phyloP scores from a whole-genome alignment of 2,113 vertebrate genomes.

The Arvicanthis niloticus region DNA sequence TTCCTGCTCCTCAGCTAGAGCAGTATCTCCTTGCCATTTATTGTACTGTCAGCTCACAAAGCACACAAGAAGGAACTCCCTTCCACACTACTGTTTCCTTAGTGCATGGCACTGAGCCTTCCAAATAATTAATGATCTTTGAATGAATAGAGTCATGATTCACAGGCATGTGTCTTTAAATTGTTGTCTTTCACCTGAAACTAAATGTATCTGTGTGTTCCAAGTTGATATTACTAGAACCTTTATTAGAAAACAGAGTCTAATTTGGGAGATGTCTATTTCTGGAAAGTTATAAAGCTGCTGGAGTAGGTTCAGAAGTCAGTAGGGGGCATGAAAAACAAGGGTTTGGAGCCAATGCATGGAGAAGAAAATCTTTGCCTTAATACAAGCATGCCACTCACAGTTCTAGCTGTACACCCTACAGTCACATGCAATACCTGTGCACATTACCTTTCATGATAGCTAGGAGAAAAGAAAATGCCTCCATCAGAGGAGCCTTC shows the following conservation, averaged over 20 bases:
- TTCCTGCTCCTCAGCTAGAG: not conserved
- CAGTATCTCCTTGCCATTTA: not conserved
- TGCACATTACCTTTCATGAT: not conserved
- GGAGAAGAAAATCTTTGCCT: not conserved
- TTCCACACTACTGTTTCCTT: not conserved
- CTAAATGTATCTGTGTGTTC: not conserved
- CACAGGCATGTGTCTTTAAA: slow-evolving; percentile 40
- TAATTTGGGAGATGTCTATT: slow-evolving; percentile 53
- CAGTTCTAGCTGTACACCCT: not conserved
- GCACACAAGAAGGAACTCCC: not conserved
- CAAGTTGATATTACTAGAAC: not conserved
- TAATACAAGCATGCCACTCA: not conserved
- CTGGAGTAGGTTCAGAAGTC: slow-evolving; percentile 7
- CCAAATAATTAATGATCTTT: slow-evolving; percentile 17
- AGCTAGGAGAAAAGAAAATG: not conserved
- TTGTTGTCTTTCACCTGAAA: slow-evolving; percentile 47
- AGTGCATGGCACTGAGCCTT: not conserved
- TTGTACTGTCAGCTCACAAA: not conserved
- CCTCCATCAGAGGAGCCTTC: not conserved
- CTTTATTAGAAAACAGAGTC: slow-evolving; percentile 41
- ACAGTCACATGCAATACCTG: not conserved
- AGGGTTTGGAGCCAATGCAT: not conserved
- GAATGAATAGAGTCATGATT: slow-evolving; percentile 54
- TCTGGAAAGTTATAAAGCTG: slow-evolving; percentile 42
- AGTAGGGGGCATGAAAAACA: not conserved